A percentile compares a stretch with the other conserved stretches of the same genome.
These are phyloP conservation scores for Metopia argyrocephala DNA, from an alignment of 2,888 invertebrate genomes.

Conservation along the genomic window DNA sequence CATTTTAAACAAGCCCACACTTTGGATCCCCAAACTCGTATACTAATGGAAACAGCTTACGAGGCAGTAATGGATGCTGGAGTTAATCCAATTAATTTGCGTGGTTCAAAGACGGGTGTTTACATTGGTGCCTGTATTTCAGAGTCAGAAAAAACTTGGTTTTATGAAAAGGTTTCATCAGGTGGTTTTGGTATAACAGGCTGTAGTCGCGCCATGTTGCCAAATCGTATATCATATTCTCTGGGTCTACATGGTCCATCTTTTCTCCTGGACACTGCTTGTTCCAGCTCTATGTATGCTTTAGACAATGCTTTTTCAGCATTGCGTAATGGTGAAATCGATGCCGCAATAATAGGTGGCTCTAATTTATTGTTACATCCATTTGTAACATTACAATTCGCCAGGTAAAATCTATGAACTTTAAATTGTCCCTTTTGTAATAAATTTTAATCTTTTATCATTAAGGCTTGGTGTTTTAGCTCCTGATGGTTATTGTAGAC, in stretches of 20 bases:
- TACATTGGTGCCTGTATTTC: slow-evolving; percentile 86
- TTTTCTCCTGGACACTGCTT: slow-evolving; percentile 93
- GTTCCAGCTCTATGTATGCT: slow-evolving; percentile 94
- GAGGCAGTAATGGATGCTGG: slow-evolving; percentile 89
- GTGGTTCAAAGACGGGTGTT: slow-evolving; percentile 86
- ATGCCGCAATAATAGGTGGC: slow-evolving; percentile 93
- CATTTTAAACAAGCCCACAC: slow-evolving; percentile 87
- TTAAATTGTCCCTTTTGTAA: too few species aligned
- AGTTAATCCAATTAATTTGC: slow-evolving; percentile 82
- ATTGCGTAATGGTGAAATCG: slow-evolving; percentile 89
- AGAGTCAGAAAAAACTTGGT: slow-evolving; percentile 86
- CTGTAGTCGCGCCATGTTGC: slow-evolving; percentile 92
- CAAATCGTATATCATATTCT: slow-evolving; percentile 94
- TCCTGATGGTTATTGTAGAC: slow-evolving; percentile 90
- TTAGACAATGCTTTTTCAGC: slow-evolving; percentile 89
- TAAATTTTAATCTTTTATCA: too few species aligned
- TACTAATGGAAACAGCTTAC: slow-evolving; percentile 87
- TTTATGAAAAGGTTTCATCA: slow-evolving; percentile 82
- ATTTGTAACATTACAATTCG: slow-evolving; percentile 92
- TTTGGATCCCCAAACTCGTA: slow-evolving; percentile 88
- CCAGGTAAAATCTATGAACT: too few species aligned
- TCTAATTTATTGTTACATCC: slow-evolving; percentile 92
- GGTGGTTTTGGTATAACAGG: slow-evolving; percentile 80
- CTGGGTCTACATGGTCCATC: slow-evolving; percentile 94
- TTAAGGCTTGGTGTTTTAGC: slow-evolving; percentile 88